Evolutionary conservation across 2,113 vertebrate species (phyloP).

Genomic region (Tachysurus fulvidraco): DNA sequence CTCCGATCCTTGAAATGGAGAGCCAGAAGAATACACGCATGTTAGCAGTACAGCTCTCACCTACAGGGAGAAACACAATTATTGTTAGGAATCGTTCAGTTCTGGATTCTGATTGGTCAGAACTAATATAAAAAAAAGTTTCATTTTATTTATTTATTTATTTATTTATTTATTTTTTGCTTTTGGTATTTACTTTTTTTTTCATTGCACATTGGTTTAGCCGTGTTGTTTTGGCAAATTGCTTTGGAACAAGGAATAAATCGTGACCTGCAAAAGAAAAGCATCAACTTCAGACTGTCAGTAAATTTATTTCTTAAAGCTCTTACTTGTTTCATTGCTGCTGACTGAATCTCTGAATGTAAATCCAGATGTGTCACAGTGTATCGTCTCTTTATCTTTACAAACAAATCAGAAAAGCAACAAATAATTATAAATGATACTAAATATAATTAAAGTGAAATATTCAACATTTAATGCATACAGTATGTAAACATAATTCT

Average conservation of each 20-base stretch:
- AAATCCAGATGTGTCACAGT: neutral
- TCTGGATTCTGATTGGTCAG: neutral
- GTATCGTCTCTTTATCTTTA: neutral
- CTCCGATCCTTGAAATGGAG: neutral
- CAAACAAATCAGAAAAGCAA: neutral
- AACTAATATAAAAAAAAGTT: too few species aligned
- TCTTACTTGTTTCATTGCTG: neutral
- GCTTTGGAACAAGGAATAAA: neutral
- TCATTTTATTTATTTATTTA: too few species aligned
- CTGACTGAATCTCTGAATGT: neutral
- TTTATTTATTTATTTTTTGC: too few species aligned
- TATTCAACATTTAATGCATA: neutral
- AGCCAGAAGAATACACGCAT: neutral
- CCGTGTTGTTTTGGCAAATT: neutral
- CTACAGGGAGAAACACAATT: neutral
- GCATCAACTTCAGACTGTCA: neutral
- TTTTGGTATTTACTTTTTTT: too few species aligned
- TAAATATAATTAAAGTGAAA: neutral
- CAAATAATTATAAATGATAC: neutral
- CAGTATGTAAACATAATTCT: neutral
- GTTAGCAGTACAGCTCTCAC: neutral
- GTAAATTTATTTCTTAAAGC: neutral
- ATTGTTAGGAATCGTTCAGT: neutral
- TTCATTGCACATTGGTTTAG: too few species aligned
- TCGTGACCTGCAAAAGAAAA: neutral